Base-by-base conservation (phyloP, 92 coral and sea anemone species). In the Phenganax subtilis region DNA sequence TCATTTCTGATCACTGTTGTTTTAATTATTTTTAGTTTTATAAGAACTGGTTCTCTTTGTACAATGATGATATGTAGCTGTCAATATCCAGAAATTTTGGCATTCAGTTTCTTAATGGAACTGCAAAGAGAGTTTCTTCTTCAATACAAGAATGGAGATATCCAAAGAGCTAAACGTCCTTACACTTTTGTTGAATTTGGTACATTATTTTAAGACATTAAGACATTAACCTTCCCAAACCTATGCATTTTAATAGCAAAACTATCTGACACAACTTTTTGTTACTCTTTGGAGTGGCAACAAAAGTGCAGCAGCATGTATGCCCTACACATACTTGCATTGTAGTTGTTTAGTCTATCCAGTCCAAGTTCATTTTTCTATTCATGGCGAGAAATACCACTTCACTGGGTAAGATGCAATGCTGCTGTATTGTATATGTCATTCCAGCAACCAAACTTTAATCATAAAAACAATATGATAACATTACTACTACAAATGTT, bases 101-200 rank as follows among this genome's bases (percentile, higher is more conserved):
- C 96, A 10, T 94, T 88, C 75, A 90, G 92, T 66, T 93, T 93
- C 82, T 75, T 93, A 86, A 96, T 89, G 57, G 98, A 91, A 83
- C 87, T 93, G 47, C 97, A 93, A 86, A 82, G 94, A 54, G 98
- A 93, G 58, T 93, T 93, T 83, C 89, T 84, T 72, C 75, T 90
- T 52, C 87, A 86, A 75, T 94, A 85, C 73, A 96, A 94, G 74
- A 90, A 87, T 77, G 96, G 88, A 80, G 97, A 87, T 82, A 90
- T 94, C 66, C 93, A 92, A 83, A 85, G 87, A 86, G 98, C 93
- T 55, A 90, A 77, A 81, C 88, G 98, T 47, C 97, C 98, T 14
- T 94, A 90, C 88, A 92, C 97, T 6, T 94, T 94, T 79, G 89
- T 93, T 60, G 98, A 93, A 75, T 93, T 93, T 87, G 98, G 98